These are phyloP conservation scores for Amblyornis subalaris DNA, from an alignment of 2,113 vertebrate species.

Conservation along the genomic window DNA sequence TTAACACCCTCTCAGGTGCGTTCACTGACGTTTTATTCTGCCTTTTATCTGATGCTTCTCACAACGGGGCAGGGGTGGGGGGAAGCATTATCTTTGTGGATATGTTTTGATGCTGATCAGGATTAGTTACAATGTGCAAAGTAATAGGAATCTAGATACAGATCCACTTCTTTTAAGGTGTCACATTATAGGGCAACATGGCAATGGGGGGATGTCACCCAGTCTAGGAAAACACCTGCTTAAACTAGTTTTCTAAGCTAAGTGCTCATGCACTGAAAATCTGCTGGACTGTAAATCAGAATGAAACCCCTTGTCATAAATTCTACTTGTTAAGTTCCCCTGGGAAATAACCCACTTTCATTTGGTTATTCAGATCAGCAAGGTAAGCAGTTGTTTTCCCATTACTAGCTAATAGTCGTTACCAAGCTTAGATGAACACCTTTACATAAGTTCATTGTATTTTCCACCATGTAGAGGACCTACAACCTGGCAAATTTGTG, in stretches of 20 bases:
- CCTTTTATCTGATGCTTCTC: neutral
- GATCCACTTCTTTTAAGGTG: neutral
- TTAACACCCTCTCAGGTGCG: slow-evolving; percentile 86
- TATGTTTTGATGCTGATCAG: neutral
- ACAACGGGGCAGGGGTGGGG: accelerated
- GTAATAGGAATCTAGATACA: neutral
- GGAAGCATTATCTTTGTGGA: neutral
- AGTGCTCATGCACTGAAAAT: neutral
- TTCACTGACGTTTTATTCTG: neutral
- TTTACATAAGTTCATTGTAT: neutral
- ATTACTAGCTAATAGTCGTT: neutral
- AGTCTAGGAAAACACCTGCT: neutral
- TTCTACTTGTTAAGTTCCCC: neutral
- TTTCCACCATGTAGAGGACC: neutral
- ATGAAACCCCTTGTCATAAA: neutral
- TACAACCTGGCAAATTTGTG: neutral
- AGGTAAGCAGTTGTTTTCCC: neutral
- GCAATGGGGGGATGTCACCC: neutral
- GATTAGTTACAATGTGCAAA: neutral
- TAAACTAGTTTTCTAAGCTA: neutral
- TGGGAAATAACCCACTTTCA: neutral
- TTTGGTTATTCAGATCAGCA: neutral
- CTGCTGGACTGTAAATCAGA: neutral
- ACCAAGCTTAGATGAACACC: neutral
- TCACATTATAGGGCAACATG: neutral